Evolutionary conservation across 2,113 vertebrate species (phyloP), one percentile per base, ranked within the genome.

Genomic region (Elachura formosa): DNA sequence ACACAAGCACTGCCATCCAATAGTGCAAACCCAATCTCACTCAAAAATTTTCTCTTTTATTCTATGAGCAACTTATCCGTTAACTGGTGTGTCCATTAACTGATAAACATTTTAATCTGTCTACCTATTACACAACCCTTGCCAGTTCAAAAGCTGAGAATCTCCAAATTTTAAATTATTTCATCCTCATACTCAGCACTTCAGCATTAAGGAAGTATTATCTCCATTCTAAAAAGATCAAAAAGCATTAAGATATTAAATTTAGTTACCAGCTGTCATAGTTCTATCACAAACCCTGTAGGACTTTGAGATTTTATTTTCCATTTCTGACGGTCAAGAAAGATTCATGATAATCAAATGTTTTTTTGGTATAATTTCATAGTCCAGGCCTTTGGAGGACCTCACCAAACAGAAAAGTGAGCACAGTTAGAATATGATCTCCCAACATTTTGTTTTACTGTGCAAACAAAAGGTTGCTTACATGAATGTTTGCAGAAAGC

Each of bases 401-500:
- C 25, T 91, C 78, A 77, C 75, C 92, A 76, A 90, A 62, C 45
- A 87, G 43, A 38, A 80, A 69, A 73, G 43, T 45, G 87, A 88
- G 56, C 36, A n/a, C 26, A 54, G 69, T 2, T n/a, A 45, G 41
- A 0, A 14, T 55, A 75, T 64, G 72, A 21, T 51, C 74, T 80
- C 87, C 86, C 68, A 90, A 74, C 59, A 88, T 56, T 94, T 88
- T 58, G 58, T 46, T 90, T 90, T 40, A 78, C 83, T 94, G 43
- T 55, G 79, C 83, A 95, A 96, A 94, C 89, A 93, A 52, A 87
- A 88, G 87, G 82, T 91, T 88, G 87, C 90, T 95, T 94, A 63
- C 14, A 4, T 0, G 22, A 84, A 67, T 80, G 72, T 95, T 96
- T 94, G 95, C 87, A 93, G 84, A 97, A 93, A 93, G 95, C 69